Conservation (phyloP, 2,797 vertebrate genomes). For the Eutrigla gurnardus region DNA sequence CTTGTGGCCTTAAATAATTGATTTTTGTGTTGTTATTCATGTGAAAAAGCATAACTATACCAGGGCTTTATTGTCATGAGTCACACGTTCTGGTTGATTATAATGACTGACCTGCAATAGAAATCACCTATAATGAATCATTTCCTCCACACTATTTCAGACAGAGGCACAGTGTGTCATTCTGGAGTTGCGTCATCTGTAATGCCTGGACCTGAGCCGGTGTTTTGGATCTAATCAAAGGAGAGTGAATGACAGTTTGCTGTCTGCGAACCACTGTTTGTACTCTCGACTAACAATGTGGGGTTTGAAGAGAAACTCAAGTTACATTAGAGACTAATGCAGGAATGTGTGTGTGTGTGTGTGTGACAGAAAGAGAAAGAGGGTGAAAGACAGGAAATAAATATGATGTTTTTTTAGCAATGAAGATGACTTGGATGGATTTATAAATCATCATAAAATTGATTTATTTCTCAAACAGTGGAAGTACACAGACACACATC, state of each 20-base stretch:
- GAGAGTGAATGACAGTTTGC: constrained; percentile 30
- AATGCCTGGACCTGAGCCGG: constrained; percentile 22
- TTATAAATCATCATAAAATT: constrained; percentile 20
- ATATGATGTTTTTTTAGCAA: constrained; percentile 11
- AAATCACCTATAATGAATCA: neutral
- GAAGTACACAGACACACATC: neutral
- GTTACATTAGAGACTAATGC: constrained; percentile 15
- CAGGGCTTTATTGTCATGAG: too few species aligned
- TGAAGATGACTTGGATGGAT: neutral
- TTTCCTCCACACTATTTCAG: constrained; percentile 7
- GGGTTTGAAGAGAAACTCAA: constrained; percentile 24
- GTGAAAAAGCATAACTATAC: neutral
- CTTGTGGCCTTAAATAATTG: neutral
- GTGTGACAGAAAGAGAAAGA: neutral
- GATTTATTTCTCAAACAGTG: constrained; percentile 19
- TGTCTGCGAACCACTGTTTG: constrained; percentile 39
- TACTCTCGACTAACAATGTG: constrained; percentile 33
- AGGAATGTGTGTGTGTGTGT: constrained; percentile 6
- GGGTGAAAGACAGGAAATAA: neutral
- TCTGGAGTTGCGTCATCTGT: constrained; percentile 31
- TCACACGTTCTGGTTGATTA: neutral
- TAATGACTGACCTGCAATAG: constrained; percentile 9
- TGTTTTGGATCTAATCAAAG: constrained; percentile 60
- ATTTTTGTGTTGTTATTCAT: neutral
- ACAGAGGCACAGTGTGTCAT: constrained; percentile 9